Evolutionary conservation across 2,797 vertebrate species (phyloP).

Genomic region (Cyclura pinguis): DNA sequence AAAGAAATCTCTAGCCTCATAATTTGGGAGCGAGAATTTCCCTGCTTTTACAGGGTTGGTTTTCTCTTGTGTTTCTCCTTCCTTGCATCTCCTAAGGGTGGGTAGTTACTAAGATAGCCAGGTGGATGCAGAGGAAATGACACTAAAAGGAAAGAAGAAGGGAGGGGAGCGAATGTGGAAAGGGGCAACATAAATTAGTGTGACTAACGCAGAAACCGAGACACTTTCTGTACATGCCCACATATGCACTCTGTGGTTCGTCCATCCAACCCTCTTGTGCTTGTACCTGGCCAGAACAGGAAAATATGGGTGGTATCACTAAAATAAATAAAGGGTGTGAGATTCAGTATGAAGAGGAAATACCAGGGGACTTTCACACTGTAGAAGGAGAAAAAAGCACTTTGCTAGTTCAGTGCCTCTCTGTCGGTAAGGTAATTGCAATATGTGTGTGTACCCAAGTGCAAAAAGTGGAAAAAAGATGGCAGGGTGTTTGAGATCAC

Average conservation of each 20-base stretch:
- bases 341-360: not conserved
- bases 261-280: not conserved
- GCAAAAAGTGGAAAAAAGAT: not conserved
- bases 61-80: not conserved
- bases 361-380: not conserved
- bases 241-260: not conserved
- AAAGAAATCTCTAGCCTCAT: not conserved
- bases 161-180: constrained; percentile 67
- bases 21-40: not conserved
- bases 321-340: no score
- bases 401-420: not conserved
- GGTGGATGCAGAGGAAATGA: constrained; percentile 37
- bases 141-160: constrained; percentile 61
- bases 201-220: not conserved
- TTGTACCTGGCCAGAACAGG: not conserved
- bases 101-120: constrained; percentile 26
- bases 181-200: constrained; percentile 49
- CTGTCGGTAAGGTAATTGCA: not conserved
- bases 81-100: not conserved
- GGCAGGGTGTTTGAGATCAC: not conserved
- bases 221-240: not conserved
- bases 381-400: not conserved
- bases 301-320: not conserved
- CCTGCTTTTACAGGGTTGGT: no score
- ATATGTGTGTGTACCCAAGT: no score